Percentiles rank a stretch among this genome's conserved stretches.
Conservation (phyloP, 2,888 invertebrate species). For the Hanleya hanleyi region DNA sequence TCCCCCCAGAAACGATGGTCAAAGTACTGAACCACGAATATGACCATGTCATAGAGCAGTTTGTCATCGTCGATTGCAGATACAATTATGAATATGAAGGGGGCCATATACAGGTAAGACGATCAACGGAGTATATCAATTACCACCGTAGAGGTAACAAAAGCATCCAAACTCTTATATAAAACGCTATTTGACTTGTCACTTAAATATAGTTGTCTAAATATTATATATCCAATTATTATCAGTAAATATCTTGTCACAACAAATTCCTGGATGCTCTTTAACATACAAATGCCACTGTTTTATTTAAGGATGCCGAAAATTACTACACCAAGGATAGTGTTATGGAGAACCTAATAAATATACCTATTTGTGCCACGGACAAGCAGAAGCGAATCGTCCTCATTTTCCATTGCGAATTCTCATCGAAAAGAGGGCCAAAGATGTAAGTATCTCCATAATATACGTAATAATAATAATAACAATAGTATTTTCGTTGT, state of each 20-base stretch:
- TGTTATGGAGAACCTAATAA: constrained; percentile 79
- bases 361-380: constrained; percentile 36
- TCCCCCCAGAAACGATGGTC: constrained; percentile 57
- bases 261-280: too few relatives aligned
- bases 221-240: too few relatives aligned
- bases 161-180: too few relatives aligned
- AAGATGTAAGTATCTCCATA: too few relatives aligned
- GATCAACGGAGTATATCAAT: too few relatives aligned
- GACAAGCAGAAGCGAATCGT: constrained; percentile 77
- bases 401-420: constrained; percentile 97
- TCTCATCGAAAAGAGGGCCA: constrained; percentile 94
- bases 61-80: constrained; percentile 90
- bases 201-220: too few relatives aligned
- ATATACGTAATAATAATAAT: too few relatives aligned
- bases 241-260: not conserved
- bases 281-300: too few relatives aligned
- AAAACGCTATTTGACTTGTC: too few relatives aligned
- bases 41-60: constrained; percentile 79
- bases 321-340: constrained; percentile 89
- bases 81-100: constrained; percentile 96
- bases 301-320: constrained; percentile 78
- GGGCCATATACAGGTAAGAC: constrained; percentile 85
- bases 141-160: too few relatives aligned
- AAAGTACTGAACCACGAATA: constrained; percentile 76
- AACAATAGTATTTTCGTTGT: too few relatives aligned